phyloP scores from a whole-genome alignment of 2,888 invertebrate genomes.

The Cheilosia variabilis region DNA sequence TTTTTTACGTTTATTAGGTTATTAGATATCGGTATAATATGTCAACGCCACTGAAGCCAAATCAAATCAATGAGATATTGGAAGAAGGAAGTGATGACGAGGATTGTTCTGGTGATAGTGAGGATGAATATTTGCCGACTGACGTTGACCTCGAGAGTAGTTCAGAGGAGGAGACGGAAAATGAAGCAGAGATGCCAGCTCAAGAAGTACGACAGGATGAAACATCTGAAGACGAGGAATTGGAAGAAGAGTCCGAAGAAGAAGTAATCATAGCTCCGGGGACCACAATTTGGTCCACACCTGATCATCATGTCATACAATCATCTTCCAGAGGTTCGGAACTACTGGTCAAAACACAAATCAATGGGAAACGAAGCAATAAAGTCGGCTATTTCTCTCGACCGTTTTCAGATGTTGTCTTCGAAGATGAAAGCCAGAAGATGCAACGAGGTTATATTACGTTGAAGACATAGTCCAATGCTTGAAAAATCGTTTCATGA shows the following conservation, averaged over 20 bases:
- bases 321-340: no score
- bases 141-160: not conserved
- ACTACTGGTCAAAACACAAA: not conserved
- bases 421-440: slow-evolving; percentile 20
- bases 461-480: no score
- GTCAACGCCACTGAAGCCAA: not conserved
- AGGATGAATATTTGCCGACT: not conserved
- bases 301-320: no score
- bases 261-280: not conserved
- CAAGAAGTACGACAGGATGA: not conserved
- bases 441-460: no score
- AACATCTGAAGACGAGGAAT: not conserved
- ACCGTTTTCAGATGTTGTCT: slow-evolving; percentile 29
- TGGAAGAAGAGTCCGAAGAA: not conserved
- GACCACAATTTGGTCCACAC: not conserved
- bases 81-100: not conserved
- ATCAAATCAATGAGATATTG: not conserved
- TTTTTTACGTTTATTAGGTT: not conserved
- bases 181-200: not conserved
- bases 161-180: not conserved
- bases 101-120: not conserved
- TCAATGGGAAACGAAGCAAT: slow-evolving; percentile 18
- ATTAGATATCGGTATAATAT: not conserved
- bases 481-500: not conserved
- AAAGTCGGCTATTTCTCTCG: slow-evolving; percentile 8